These are phyloP conservation scores for Phyllotreta striolata DNA, from an alignment of 2,888 invertebrate genomes.

Conservation along the genomic window DNA sequence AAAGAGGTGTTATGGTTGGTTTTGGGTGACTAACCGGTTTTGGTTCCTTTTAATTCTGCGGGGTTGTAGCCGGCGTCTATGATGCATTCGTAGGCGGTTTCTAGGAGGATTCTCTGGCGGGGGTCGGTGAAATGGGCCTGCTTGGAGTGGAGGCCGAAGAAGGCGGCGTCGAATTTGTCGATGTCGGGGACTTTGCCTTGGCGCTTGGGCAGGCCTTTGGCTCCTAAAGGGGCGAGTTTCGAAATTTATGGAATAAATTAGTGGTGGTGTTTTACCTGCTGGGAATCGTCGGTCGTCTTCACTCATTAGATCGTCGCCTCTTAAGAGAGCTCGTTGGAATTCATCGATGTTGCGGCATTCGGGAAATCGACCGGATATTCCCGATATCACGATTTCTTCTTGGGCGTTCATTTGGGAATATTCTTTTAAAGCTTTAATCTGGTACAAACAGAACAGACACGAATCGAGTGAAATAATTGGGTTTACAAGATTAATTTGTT, in stretches of 20 bases:
- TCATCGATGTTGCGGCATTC: conserved; percentile 29
- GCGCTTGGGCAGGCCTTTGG: conserved; percentile 32
- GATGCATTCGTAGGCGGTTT: conserved; percentile 47
- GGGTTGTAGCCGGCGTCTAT: conserved; percentile 50
- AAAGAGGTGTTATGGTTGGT: background rate
- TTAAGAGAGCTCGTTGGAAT: conserved; percentile 24
- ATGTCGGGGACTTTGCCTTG: conserved; percentile 45
- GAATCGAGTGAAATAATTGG: too few relatives aligned
- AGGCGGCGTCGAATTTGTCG: conserved; percentile 47
- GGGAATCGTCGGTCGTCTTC: conserved; percentile 21
- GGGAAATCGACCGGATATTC: conserved; percentile 29
- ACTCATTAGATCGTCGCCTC: conserved; percentile 24
- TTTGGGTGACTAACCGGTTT: conserved; percentile 41
- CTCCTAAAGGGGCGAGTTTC: conserved; percentile 13
- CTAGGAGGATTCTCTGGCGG: conserved; percentile 45
- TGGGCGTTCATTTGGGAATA: background rate
- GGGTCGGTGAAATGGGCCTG: conserved; percentile 49
- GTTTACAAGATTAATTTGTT: too few relatives aligned
- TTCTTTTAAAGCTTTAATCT: too few relatives aligned
- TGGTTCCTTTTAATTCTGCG: conserved; percentile 45
- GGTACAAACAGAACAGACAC: too few relatives aligned
- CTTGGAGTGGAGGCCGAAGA: conserved; percentile 47
- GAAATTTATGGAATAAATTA: background rate
- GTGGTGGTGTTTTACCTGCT: conserved; percentile 13
- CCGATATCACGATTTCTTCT: conserved; percentile 24